These are phyloP conservation scores for Mesorhabditis spiculigera DNA, from an alignment of 2,888 invertebrate species.

Conservation along the genomic window DNA sequence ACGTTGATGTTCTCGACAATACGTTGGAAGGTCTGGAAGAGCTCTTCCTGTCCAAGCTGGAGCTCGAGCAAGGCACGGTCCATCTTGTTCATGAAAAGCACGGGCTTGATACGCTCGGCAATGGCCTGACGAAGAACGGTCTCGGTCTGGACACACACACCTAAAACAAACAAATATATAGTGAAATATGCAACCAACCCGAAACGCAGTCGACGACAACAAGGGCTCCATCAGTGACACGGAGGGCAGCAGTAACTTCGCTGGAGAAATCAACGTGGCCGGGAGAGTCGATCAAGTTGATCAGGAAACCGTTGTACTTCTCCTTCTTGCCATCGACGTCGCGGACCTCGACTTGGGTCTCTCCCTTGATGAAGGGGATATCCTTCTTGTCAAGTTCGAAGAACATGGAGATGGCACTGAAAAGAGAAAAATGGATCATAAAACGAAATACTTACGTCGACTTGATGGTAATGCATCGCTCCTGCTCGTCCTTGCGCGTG, in stretches of 20 bases:
- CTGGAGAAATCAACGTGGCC: slow-evolving; percentile 98
- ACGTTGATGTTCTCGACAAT: slow-evolving; percentile 99
- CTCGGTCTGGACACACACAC: slow-evolving; percentile 99
- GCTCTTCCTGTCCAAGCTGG: slow-evolving; percentile 90
- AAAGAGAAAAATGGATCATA: slow-evolving; percentile 19
- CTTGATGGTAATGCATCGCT: slow-evolving; percentile 99
- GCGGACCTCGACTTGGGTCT: slow-evolving; percentile 43
- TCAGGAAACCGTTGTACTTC: slow-evolving; percentile 86
- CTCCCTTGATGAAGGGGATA: slow-evolving; percentile 79
- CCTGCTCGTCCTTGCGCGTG: slow-evolving; percentile 98
- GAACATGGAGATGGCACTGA: slow-evolving; percentile 96
- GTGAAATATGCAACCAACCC: slow-evolving; percentile 67
- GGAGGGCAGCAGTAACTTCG: slow-evolving; percentile 95
- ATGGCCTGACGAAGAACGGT: slow-evolving; percentile 99
- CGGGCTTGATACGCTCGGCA: slow-evolving; percentile 98
- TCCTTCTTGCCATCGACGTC: slow-evolving; percentile 69
- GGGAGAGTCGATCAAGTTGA: slow-evolving; percentile 98
- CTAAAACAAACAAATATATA: slow-evolving; percentile 64
- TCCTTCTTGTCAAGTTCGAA: slow-evolving; percentile 94
- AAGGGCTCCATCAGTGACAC: slow-evolving; percentile 98
- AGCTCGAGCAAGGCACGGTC: slow-evolving; percentile 96
- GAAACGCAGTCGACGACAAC: slow-evolving; percentile 99
- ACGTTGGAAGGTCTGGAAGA: slow-evolving; percentile 91
- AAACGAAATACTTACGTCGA: slow-evolving; percentile 78
- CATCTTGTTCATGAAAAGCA: slow-evolving; percentile 99